A percentile compares a stretch with the other conserved stretches of the same genome.
phyloP scores from a whole-genome alignment of 2,888 invertebrate species.

The Eurois occulta region DNA sequence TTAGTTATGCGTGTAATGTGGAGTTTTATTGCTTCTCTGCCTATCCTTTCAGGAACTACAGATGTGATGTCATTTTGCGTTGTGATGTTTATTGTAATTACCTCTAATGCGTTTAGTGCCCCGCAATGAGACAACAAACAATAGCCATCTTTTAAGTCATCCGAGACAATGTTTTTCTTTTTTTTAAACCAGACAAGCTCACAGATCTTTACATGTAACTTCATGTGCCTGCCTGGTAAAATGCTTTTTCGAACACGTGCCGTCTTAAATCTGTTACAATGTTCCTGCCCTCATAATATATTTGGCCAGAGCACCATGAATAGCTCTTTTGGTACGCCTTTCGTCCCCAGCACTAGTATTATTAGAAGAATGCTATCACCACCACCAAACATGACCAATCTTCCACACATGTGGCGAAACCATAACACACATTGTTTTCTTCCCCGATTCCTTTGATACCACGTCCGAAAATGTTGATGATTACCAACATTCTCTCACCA shows the following conservation, averaged over 20 bases:
- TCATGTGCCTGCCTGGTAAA: neutral
- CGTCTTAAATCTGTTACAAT: neutral
- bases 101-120: neutral
- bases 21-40: neutral
- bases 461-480: slow-evolving; percentile 48
- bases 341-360: neutral
- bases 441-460: slow-evolving; percentile 22
- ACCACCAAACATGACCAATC: neutral
- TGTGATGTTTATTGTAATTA: neutral
- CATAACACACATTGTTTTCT: slow-evolving; percentile 34
- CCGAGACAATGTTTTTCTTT: neutral
- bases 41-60: neutral
- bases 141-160: neutral
- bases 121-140: neutral
- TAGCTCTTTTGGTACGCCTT: neutral
- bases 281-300: neutral
- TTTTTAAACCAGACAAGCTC: neutral
- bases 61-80: neutral
- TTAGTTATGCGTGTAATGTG: neutral
- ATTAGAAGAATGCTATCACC: slow-evolving; percentile 16
- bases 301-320: neutral
- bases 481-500: slow-evolving; percentile 20
- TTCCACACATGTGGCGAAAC: slow-evolving; percentile 11
- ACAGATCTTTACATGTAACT: neutral
- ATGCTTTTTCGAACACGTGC: neutral